Evolutionary conservation across 2,797 vertebrate species (phyloP), one percentile per base, ranked within the genome.

Genomic region (Austrolebias charrua): DNA sequence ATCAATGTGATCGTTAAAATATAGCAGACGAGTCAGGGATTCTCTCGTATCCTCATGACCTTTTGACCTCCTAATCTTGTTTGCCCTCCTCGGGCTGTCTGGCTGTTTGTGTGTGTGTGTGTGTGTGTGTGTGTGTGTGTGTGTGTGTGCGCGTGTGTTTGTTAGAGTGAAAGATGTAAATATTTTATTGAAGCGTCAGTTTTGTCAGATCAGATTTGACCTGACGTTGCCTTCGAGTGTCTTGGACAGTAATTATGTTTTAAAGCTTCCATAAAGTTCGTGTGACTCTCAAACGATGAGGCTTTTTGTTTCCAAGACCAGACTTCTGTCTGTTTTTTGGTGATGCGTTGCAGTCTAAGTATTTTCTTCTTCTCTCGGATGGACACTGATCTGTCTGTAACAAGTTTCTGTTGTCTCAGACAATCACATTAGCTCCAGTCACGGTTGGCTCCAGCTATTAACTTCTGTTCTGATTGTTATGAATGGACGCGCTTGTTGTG

Each of bases 391-490:
- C 69, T 65, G 62, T 78, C 72, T 77, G 76, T 81, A 76, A 76
- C 60, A 51, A 88, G 85, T 62, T 74, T 74, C 78, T 86, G 90
- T 93, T 92, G 90, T 92, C 78, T 78, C 47, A 28, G 71, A 69
- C 83, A 92, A 91, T 92, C 83, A 31, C 80, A 92, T 92, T 92
- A 91, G 52, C 49, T 60, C 59, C 80, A 69, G 86, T 89, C 87
- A 89, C 71, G 75, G 85, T 84, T 79, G 77, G 65, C 77, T 88
- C 79, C 81, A 64, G 56, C 70, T 71, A 74, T 81, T 86, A 78
- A 79, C 79, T 80, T 69, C 71, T 53, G 9, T 73, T 70, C 57
- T 85, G 77, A 72, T 76, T 68, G 35, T 6, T 51, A 85, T 90
- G 86, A 89, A 90, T 87, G 86, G 79, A 61, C 45, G 28, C 10